Conservation (phyloP, 2,113 vertebrate species). For the Paradoxurus hermaphroditus region DNA sequence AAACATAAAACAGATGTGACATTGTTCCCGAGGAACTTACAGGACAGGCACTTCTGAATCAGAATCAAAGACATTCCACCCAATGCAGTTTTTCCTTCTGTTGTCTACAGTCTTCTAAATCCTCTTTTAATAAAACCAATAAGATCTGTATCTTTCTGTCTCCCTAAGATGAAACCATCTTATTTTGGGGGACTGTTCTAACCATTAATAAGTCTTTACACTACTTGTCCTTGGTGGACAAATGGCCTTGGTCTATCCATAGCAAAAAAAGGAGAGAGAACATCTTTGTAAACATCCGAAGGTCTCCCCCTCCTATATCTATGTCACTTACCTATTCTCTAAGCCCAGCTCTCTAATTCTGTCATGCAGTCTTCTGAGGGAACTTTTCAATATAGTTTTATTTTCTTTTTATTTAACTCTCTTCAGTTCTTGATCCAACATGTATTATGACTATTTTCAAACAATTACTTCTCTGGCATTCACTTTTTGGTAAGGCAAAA, state of each 20-base stretch:
- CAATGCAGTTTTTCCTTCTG: neutral
- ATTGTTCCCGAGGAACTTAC: slow-evolving; percentile 12
- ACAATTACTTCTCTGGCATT: neutral
- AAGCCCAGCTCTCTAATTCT: neutral
- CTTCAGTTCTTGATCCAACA: neutral
- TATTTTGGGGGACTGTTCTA: neutral
- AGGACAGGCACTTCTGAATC: neutral
- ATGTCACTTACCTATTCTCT: neutral
- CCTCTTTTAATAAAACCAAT: neutral
- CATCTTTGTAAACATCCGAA: neutral
- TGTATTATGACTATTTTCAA: neutral
- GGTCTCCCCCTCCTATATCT: neutral
- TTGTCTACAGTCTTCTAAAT: neutral
- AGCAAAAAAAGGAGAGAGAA: neutral
- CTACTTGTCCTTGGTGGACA: neutral
- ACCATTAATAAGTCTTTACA: neutral
- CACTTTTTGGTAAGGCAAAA: neutral
- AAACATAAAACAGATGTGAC: slow-evolving; percentile 30
- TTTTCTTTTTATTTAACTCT: neutral
- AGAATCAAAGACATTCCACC: neutral
- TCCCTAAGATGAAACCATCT: neutral
- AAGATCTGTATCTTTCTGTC: neutral
- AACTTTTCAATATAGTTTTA: neutral
- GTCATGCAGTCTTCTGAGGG: neutral
- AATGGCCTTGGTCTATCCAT: neutral